phyloP scores from a whole-genome alignment of 2,797 vertebrate species.

The Pseudomugil tenellus region DNA sequence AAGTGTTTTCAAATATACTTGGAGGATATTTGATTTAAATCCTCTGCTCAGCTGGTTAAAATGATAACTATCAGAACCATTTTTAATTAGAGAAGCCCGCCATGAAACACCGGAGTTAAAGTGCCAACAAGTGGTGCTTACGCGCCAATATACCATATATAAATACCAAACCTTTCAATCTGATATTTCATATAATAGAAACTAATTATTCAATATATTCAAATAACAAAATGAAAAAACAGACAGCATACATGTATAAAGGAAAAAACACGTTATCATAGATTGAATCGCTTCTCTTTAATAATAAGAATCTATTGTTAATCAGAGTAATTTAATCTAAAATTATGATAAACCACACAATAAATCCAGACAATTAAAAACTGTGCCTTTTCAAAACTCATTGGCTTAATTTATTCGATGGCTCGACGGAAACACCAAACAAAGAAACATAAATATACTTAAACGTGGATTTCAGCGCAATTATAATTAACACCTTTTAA shows the following conservation, averaged over 20 bases:
- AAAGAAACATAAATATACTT: not conserved
- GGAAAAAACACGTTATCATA: not conserved
- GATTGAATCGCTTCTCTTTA: not conserved
- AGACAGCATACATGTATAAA: not conserved
- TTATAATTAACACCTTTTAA: not conserved
- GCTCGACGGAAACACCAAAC: constrained; percentile 7
- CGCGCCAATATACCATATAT: constrained; percentile 55
- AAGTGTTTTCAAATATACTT: not conserved
- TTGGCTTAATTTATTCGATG: constrained; percentile 40
- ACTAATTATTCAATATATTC: not conserved
- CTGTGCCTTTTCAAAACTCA: not conserved
- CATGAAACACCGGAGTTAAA: constrained; percentile 38
- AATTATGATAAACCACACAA: not conserved
- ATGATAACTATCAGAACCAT: not conserved
- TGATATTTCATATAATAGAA: not conserved
- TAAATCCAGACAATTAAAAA: not conserved
- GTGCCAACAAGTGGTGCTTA: constrained; percentile 26
- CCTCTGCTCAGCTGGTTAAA: not conserved
- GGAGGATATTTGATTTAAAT: not conserved
- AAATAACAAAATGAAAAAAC: not conserved
- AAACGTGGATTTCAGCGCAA: not conserved
- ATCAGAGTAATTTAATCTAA: not conserved
- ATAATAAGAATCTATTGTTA: not conserved
- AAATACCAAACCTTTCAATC: not conserved
- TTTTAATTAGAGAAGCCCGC: not conserved